A percentile compares a stretch with the other conserved stretches of the same genome.
phyloP scores from a whole-genome alignment of 1,140 invertebrate genomes.

The Solenopsis invicta region DNA sequence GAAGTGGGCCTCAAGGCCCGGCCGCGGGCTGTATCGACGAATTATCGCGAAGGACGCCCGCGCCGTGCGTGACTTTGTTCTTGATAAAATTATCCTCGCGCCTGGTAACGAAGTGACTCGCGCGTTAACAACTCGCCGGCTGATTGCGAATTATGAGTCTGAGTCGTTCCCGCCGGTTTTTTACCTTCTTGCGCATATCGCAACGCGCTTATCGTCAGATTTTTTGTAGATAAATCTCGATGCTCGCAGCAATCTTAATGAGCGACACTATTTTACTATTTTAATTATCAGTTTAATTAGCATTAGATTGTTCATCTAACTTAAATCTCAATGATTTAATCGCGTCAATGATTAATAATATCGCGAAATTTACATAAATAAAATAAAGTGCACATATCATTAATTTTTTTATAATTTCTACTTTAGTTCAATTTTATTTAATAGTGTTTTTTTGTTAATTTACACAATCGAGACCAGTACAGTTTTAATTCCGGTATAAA shows the following conservation, averaged over 20 bases:
- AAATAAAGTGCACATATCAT: not conserved
- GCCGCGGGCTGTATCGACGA: slow-evolving; percentile 35
- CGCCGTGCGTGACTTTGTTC: slow-evolving; percentile 54
- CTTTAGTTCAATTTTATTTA: not conserved
- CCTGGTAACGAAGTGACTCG: slow-evolving; percentile 48
- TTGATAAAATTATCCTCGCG: slow-evolving; percentile 57
- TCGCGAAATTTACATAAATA: not conserved
- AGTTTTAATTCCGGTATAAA: not conserved
- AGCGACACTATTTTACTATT: not conserved
- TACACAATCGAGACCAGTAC: too few species aligned
- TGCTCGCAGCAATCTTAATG: not conserved
- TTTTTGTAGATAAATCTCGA: not conserved
- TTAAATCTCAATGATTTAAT: not conserved
- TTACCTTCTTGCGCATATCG: slow-evolving; percentile 4
- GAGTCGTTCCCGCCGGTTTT: not conserved
- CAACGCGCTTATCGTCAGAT: slow-evolving; percentile 35
- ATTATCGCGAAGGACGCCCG: slow-evolving; percentile 55
- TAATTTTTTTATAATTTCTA: not conserved
- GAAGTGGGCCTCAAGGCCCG: slow-evolving; percentile 43
- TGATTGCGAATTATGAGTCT: slow-evolving; percentile 58
- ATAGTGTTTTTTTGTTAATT: not conserved
- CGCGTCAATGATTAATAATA: not conserved
- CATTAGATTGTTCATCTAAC: not conserved
- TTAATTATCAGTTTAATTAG: slow-evolving; percentile 18
- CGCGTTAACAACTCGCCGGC: slow-evolving; percentile 47